phyloP scores from a whole-genome alignment of 1,140 invertebrate species.

The Brachionus plicatilis region DNA sequence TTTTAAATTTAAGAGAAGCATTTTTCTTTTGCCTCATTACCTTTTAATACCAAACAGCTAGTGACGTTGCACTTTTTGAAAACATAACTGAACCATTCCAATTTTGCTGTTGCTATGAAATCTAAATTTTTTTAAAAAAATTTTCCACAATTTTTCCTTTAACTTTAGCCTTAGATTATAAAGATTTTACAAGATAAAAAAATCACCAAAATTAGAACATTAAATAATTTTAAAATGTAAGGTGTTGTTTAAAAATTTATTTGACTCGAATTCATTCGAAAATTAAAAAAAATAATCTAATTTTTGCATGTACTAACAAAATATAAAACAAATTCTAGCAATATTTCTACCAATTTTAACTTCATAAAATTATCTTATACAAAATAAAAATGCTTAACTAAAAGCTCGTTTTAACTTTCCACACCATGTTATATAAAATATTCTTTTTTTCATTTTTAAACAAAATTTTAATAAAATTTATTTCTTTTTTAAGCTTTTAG shows the following conservation, averaged over 20 bases:
- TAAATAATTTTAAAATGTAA: not conserved
- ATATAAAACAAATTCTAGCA: not conserved
- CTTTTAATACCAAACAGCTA: not conserved
- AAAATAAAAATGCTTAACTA: not conserved
- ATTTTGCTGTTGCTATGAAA: no score
- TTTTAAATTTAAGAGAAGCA: not conserved
- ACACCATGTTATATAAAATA: not conserved
- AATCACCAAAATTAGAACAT: not conserved
- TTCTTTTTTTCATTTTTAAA: not conserved
- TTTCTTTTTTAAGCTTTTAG: not conserved
- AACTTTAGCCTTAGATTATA: no score
- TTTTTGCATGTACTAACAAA: not conserved
- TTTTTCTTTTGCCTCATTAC: not conserved
- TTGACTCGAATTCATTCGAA: not conserved
- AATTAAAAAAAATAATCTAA: not conserved
- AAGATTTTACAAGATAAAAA: not conserved
- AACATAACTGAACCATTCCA: no score
- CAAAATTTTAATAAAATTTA: not conserved
- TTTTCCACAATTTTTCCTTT: not conserved
- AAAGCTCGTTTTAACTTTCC: not conserved
- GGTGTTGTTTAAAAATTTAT: not conserved
- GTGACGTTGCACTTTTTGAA: not conserved
- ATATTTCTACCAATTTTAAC: not conserved
- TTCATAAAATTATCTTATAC: not conserved
- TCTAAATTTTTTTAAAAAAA: not conserved